Evolutionary conservation across 2,113 vertebrate species (phyloP), one percentile per base, ranked within the genome.

Genomic region (Etheostoma cragini): DNA sequence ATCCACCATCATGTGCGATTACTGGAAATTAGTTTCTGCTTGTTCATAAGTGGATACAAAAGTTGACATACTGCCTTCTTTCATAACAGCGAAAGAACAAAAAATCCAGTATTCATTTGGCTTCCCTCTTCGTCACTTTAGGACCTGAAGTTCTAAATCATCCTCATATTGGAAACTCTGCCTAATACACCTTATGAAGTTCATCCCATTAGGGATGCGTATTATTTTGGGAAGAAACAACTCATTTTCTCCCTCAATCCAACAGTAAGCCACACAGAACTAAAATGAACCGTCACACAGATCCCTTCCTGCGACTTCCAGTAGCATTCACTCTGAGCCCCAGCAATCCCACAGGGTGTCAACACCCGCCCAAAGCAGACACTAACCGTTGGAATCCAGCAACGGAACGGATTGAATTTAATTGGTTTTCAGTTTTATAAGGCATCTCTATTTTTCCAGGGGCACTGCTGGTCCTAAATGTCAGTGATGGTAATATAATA

Each of bases 391-490:
- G 75, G 80, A 85, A 87, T 87, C 84, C 88, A 69, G 62, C 54
- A 57, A 88, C 61, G 83, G 73, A 91, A 90, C 78, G 38, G 86
- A 89, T 84, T 76, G 76, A 60, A 47, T 91, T 92, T 88, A 89
- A 92, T 89, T 91, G 89, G 65, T 82, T 90, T 87, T 60, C 60
- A 78, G 79, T 89, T 89, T 90, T 87, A 83, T 75, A 52, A 68
- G 77, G 53, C 83, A 52, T 54, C 83, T 86, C 49, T 62, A 82
- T 86, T 86, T 92, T 84, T 85, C 73, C 86, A 69, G 84, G 70
- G 67, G 82, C 76, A 17, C 76, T 45, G 75, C 70, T 42, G 84
- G 80, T 88, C 80, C 87, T 47, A 86, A 74, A 83, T 76, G 85
- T 68, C 73, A n/a, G 69, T 65, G 82, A 86, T 80, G 76, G 91